A percentile compares a stretch with the other conserved stretches of the same genome.
phyloP scores from a whole-genome alignment of 2,113 vertebrate species.

The Bufo gargarizans region DNA sequence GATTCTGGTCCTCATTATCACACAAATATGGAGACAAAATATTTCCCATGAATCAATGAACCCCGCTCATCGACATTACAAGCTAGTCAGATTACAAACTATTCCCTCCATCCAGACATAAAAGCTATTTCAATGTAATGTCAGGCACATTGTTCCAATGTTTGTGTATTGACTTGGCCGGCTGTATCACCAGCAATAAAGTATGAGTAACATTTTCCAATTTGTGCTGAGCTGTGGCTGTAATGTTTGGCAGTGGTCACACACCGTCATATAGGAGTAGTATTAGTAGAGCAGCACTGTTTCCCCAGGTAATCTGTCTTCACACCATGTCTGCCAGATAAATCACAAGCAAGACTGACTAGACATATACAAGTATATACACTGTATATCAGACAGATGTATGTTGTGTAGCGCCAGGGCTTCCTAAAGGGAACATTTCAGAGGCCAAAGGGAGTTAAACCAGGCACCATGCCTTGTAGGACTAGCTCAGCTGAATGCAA shows the following conservation, averaged over 20 bases:
- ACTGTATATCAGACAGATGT: background rate
- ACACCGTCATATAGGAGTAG: conserved; percentile 17
- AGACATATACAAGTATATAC: background rate
- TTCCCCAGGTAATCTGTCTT: conserved; percentile 11
- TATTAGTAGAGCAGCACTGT: background rate
- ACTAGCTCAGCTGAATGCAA: no score
- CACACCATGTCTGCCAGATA: background rate
- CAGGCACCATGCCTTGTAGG: no score
- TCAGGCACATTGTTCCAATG: conserved; percentile 32
- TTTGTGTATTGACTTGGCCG: conserved; percentile 32
- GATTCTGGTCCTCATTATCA: background rate
- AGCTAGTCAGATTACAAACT: background rate
- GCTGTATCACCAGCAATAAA: conserved; percentile 35
- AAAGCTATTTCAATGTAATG: conserved; percentile 3
- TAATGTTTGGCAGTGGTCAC: conserved; percentile 44
- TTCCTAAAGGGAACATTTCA: no score
- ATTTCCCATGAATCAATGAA: background rate
- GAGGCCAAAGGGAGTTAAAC: no score
- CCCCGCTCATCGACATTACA: background rate
- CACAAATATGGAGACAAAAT: background rate
- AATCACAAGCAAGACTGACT: background rate
- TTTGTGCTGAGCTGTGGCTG: conserved; percentile 42
- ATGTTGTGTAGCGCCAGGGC: no score
- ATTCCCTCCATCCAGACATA: background rate
- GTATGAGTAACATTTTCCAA: conserved; percentile 52